Conservation (phyloP, 2,797 vertebrate species). For the Hydrophis major region DNA sequence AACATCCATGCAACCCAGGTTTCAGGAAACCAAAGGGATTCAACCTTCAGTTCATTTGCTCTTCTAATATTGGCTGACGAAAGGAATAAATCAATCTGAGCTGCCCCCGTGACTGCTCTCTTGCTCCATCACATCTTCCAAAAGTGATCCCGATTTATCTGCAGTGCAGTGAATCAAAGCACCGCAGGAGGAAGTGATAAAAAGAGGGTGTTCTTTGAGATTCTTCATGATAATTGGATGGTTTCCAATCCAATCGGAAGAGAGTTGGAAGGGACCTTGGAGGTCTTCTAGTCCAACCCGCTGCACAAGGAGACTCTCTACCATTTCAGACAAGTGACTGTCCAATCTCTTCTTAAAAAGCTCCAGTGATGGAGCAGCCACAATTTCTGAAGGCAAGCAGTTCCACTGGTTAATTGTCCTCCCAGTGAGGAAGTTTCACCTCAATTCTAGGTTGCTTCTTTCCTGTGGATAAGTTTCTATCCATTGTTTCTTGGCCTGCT, state of each 20-base stretch:
- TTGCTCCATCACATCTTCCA: neutral
- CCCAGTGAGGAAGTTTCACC: no score
- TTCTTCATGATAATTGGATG: conserved; percentile 11
- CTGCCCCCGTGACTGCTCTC: neutral
- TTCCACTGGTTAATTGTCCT: no score
- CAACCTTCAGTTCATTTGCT: neutral
- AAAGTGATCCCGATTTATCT: neutral
- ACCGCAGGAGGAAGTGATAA: neutral
- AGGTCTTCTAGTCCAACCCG: neutral
- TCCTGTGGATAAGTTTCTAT: no score
- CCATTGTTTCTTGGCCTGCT: no score
- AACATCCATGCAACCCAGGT: neutral
- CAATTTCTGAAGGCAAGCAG: no score
- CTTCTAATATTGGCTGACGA: neutral
- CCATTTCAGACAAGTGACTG: neutral
- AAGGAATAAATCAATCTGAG: conserved; percentile 1
- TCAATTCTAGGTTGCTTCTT: no score
- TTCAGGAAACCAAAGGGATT: neutral
- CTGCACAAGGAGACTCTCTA: neutral
- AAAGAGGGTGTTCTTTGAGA: neutral
- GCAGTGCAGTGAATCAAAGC: neutral
- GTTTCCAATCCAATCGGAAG: neutral
- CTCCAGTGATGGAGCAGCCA: neutral
- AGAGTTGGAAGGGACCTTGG: neutral
- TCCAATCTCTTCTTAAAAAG: neutral